These are phyloP conservation scores for Drosophila austrosaltans DNA, from an alignment of 2,888 invertebrate species.

Conservation along the genomic window DNA sequence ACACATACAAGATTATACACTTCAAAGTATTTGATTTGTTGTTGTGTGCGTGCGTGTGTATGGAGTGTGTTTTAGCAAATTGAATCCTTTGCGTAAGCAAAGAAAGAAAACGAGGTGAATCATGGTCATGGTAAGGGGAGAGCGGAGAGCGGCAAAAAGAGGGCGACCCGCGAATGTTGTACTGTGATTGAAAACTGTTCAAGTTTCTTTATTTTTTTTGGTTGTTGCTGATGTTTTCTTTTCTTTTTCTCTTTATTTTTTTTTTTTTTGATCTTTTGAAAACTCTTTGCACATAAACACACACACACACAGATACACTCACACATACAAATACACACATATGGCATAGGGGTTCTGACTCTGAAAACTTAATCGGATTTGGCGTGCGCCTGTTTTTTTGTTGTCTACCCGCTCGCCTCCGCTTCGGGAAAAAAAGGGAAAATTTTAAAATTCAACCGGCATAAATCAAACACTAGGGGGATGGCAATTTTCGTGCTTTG, in stretches of 20 bases:
- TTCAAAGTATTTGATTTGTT: conserved; percentile 73
- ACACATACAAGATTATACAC: conserved; percentile 16
- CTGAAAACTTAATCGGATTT: conserved; percentile 79
- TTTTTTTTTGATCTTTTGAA: conserved; percentile 55
- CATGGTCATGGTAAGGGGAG: too few species aligned
- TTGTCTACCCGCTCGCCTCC: background rate
- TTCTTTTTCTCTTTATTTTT: conserved; percentile 15
- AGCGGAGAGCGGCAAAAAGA: background rate
- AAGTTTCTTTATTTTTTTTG: conserved; percentile 59
- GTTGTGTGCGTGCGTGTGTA: conserved; percentile 45
- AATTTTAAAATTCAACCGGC: conserved; percentile 78
- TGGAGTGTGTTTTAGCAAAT: conserved; percentile 48
- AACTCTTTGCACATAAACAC: conserved; percentile 54
- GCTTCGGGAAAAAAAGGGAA: conserved; percentile 34
- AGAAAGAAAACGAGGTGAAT: background rate
- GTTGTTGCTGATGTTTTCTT: conserved; percentile 6
- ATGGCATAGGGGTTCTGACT: conserved; percentile 29
- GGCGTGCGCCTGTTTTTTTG: conserved; percentile 51
- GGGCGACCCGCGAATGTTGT: conserved; percentile 39
- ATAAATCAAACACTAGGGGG: conserved; percentile 73
- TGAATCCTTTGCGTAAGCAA: conserved; percentile 60
- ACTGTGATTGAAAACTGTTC: conserved; percentile 56
- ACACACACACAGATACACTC: conserved; percentile 26
- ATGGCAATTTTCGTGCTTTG: conserved; percentile 66
- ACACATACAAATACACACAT: conserved; percentile 28